phyloP scores from a whole-genome alignment of 2,888 invertebrate genomes.

The Germaria angustata region DNA sequence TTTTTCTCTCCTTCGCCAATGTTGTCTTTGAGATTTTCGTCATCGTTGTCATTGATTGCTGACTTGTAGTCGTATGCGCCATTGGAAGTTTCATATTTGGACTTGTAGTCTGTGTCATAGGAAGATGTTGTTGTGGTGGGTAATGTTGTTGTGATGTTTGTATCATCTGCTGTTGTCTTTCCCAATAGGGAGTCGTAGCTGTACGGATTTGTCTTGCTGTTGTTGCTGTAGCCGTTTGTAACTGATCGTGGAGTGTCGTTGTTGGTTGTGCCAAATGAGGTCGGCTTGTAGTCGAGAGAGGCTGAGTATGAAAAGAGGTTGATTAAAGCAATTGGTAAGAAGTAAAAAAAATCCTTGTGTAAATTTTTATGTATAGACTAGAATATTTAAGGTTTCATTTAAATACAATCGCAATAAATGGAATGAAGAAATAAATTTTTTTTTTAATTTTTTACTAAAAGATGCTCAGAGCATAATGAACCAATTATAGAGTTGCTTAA shows the following conservation, averaged over 20 bases:
- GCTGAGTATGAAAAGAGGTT: conserved; percentile 68
- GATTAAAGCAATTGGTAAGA: not conserved
- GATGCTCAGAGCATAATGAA: too few species aligned
- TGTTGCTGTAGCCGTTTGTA: conserved; percentile 70
- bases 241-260: conserved; percentile 69
- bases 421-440: too few species aligned
- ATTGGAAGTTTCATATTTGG: conserved; percentile 58
- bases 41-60: conserved; percentile 75
- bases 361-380: too few species aligned
- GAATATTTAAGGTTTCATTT: too few species aligned
- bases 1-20: conserved; percentile 78
- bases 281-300: conserved; percentile 79
- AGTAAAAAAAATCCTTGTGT: not conserved
- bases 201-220: conserved; percentile 70
- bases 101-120: conserved; percentile 62
- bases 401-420: too few species aligned
- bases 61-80: conserved; percentile 67
- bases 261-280: conserved; percentile 77
- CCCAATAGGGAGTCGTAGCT: conserved; percentile 70
- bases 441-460: too few species aligned
- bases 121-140: conserved; percentile 66
- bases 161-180: conserved; percentile 61
- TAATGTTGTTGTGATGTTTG: conserved; percentile 62
- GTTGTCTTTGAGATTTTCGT: conserved; percentile 80
- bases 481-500: too few species aligned